A percentile compares a stretch with the other conserved stretches of the same genome.
These are phyloP conservation scores for Drosophila trapezifrons DNA, from an alignment of 1,140 invertebrate genomes.

Conservation along the genomic window DNA sequence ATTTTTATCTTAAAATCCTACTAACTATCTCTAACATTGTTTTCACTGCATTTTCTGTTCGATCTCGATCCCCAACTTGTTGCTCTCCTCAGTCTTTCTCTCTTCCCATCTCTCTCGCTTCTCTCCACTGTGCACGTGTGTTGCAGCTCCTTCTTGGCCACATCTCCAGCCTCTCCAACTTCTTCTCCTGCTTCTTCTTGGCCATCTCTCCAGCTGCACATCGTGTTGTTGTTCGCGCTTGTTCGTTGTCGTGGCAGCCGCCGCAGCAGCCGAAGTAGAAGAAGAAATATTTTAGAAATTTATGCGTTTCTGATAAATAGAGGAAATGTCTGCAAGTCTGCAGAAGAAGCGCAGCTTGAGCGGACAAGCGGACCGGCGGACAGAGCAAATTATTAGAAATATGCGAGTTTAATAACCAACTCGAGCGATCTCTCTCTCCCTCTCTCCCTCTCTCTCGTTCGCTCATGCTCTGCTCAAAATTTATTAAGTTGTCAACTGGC, in stretches of 20 bases:
- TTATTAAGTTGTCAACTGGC: constrained; percentile 81
- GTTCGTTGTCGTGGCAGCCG: constrained; percentile 44
- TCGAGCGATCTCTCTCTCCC: constrained; percentile 43
- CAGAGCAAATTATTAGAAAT: constrained; percentile 77
- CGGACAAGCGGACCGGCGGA: constrained; percentile 23
- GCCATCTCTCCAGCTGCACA: constrained; percentile 27
- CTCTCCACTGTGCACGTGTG: constrained; percentile 52
- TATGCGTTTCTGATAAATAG: constrained; percentile 82
- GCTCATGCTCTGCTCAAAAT: constrained; percentile 57
- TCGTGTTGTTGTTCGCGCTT: constrained; percentile 46
- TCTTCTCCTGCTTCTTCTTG: constrained; percentile 20
- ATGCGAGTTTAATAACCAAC: constrained; percentile 80
- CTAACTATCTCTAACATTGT: background rate
- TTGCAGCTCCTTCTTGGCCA: constrained; percentile 27
- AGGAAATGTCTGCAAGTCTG: constrained; percentile 69
- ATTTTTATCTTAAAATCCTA: no score
- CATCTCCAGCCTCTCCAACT: constrained; percentile 14
- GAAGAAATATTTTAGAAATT: constrained; percentile 79
- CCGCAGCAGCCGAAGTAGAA: constrained; percentile 31
- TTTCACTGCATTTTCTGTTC: constrained; percentile 18
- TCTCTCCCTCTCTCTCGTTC: constrained; percentile 19
- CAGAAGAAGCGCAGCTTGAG: constrained; percentile 13
- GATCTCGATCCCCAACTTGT: constrained; percentile 32
- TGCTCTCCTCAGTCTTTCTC: constrained; percentile 5
- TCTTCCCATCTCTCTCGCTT: constrained; percentile 1